Percentiles rank a stretch among this genome's conserved stretches.
Evolutionary conservation across 2,888 invertebrate genomes (phyloP).

Genomic region (Drosophila macrospina): DNA sequence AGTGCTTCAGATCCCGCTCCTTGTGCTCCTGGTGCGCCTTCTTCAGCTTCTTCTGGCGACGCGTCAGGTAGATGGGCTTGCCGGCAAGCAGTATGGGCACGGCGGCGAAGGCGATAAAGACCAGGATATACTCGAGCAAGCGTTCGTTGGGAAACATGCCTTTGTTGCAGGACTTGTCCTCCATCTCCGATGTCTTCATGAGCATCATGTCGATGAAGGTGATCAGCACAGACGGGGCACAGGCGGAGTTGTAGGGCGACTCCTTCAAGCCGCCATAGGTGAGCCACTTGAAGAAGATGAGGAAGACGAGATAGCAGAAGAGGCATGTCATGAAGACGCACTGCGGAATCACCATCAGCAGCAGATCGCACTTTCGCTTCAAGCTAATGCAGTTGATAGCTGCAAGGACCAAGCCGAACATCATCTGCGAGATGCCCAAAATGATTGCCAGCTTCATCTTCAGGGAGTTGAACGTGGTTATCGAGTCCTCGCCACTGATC

Average conservation of each 20-base stretch:
- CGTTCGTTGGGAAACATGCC: conserved; percentile 90
- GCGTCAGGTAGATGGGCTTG: conserved; percentile 92
- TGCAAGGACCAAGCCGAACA: conserved; percentile 94
- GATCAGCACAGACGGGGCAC: conserved; percentile 91
- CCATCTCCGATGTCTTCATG: conserved; percentile 85
- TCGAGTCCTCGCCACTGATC: conserved; percentile 92
- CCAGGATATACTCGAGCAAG: conserved; percentile 90
- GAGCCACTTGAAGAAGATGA: conserved; percentile 97
- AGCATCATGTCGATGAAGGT: conserved; percentile 92
- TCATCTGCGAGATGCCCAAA: conserved; percentile 96
- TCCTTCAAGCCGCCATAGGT: conserved; percentile 87
- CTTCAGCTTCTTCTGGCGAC: conserved; percentile 85
- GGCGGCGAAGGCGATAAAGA: conserved; percentile 91
- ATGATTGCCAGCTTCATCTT: conserved; percentile 99
- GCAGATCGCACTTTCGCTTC: conserved; percentile 88
- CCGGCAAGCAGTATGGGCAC: conserved; percentile 96
- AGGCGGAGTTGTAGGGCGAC: conserved; percentile 84
- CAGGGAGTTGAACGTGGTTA: conserved; percentile 95
- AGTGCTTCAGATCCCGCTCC: conserved; percentile 28
- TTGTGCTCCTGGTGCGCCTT: conserved; percentile 4
- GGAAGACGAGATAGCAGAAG: conserved; percentile 94
- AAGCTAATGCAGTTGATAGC: conserved; percentile 91
- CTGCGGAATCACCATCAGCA: conserved; percentile 95
- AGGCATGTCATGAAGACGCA: conserved; percentile 92
- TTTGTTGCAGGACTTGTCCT: conserved; percentile 85